Evolutionary conservation across 2,113 vertebrate genomes (phyloP).

Genomic region (Lasiurus cinereus): DNA sequence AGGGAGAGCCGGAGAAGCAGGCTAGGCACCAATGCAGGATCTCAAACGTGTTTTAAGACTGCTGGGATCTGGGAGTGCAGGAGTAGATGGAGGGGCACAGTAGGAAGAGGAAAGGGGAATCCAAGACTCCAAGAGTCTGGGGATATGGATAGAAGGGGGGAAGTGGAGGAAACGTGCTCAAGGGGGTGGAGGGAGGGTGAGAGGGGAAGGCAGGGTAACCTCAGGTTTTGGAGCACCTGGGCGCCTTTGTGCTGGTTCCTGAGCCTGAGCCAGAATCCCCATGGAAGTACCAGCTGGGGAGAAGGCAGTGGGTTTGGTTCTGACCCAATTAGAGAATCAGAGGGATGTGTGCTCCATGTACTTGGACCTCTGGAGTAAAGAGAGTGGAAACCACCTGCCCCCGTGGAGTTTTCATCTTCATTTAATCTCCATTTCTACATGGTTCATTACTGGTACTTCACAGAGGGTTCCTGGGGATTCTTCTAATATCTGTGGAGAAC

Average conservation of each 20-base stretch:
- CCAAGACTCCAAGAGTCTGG: not conserved
- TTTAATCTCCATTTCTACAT: not conserved
- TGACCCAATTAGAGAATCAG: not conserved
- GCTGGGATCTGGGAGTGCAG: not conserved
- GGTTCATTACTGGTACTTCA: not conserved
- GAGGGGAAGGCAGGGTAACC: too few relatives aligned
- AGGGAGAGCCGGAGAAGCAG: not conserved
- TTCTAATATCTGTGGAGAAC: slow-evolving; percentile 55
- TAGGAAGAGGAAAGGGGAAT: not conserved
- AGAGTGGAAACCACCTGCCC: not conserved
- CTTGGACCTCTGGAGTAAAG: not conserved
- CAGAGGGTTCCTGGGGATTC: slow-evolving; percentile 32
- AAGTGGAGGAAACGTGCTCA: rapidly evolving
- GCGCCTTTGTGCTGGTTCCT: rapidly evolving
- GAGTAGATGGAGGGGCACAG: too few relatives aligned
- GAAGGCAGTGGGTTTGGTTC: not conserved
- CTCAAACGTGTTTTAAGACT: not conserved
- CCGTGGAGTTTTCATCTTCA: not conserved
- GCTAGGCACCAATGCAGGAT: rapidly evolving
- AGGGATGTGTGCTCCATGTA: not conserved
- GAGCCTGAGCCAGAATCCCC: not conserved
- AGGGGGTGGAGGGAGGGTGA: too few relatives aligned
- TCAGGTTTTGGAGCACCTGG: too few relatives aligned
- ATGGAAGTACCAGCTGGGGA: rapidly evolving
- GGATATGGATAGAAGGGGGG: not conserved